Evolutionary conservation across 2,113 vertebrate genomes (phyloP).

Genomic region (Pithys albifrons): DNA sequence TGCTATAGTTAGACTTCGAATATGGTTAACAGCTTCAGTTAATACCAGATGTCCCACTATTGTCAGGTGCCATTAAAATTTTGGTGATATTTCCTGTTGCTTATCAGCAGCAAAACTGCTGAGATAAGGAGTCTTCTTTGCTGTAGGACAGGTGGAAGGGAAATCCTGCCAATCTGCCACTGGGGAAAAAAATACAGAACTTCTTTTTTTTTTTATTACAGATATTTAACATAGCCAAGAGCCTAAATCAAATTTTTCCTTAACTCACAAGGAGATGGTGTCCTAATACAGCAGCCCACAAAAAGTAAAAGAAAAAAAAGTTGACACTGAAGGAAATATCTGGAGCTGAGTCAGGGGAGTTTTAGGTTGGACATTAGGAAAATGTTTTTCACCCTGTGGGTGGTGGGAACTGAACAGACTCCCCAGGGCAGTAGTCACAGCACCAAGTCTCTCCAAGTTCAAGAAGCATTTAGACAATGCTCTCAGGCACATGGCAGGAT

Average conservation of each 20-base stretch:
- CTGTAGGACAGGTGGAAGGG: conserved; percentile 35
- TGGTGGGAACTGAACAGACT: neutral
- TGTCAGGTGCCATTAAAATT: conserved; percentile 5
- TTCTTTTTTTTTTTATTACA: neutral
- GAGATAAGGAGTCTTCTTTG: conserved; percentile 25
- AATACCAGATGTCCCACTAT: conserved; percentile 49
- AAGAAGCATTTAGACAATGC: neutral
- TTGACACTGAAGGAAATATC: neutral
- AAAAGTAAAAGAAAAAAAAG: neutral
- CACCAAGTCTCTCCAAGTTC: neutral
- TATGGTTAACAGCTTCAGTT: conserved; percentile 42
- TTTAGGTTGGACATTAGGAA: neutral
- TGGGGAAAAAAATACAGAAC: neutral
- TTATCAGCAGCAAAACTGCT: conserved; percentile 40
- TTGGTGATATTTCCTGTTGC: conserved; percentile 27
- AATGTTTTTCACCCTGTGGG: too few relatives aligned
- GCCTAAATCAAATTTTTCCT: neutral
- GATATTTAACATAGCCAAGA: neutral
- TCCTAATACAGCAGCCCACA: neutral
- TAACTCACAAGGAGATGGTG: neutral
- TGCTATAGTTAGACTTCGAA: conserved; percentile 41
- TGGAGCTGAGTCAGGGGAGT: neutral
- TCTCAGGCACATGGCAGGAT: neutral
- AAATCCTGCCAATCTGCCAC: conserved; percentile 17
- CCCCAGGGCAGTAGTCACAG: neutral